phyloP scores from a whole-genome alignment of 2,888 invertebrate species.

The Thymelicus sylvestris region DNA sequence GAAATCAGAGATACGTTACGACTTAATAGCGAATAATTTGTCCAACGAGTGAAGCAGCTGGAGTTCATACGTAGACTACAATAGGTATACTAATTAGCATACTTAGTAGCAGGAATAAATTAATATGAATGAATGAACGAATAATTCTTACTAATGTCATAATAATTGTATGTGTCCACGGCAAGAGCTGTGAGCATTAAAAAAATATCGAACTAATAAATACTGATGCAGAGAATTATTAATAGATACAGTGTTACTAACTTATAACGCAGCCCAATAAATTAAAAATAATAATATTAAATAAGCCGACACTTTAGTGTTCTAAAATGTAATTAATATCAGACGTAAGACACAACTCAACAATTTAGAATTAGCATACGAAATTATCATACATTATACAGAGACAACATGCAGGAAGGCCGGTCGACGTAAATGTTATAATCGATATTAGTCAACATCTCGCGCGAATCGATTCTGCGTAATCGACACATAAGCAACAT shows the following conservation, averaged over 20 bases:
- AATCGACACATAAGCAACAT: constrained; percentile 65
- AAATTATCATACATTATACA: constrained; percentile 68
- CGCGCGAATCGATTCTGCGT: constrained; percentile 70
- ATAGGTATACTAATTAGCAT: no score
- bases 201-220: no score
- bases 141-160: no score
- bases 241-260: no score
- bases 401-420: constrained; percentile 61
- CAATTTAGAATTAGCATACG: constrained; percentile 66
- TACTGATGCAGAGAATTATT: no score
- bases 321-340: constrained; percentile 21
- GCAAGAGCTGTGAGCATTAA: no score
- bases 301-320: constrained; percentile 18
- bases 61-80: no score
- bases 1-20: not conserved
- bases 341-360: constrained; percentile 39
- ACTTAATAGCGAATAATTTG: not conserved
- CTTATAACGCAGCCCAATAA: not conserved
- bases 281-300: constrained; percentile 4
- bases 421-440: constrained; percentile 71
- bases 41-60: no score
- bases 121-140: no score
- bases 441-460: constrained; percentile 73
- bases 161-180: no score
- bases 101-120: no score